Base-by-base conservation (phyloP, 2,888 invertebrate genomes). In the Calameuta idolon region DNA sequence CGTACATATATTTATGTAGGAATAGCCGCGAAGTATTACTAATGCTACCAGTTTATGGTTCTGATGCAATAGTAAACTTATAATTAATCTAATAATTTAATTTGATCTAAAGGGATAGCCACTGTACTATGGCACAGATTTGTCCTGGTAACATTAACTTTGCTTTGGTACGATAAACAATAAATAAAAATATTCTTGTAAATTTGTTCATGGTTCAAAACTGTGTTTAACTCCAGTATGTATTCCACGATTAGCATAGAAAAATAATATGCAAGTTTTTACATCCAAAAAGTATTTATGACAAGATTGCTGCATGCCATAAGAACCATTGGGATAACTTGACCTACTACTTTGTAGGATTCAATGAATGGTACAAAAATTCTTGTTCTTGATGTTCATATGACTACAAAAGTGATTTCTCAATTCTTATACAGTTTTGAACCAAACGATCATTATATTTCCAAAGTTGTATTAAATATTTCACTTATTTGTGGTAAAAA, bases 141-240 rank as follows among this genome's bases (percentile, higher is more conserved):
- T 78, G 79, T 78, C 81, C 76, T 83, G 85, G 83, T 86, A 86
- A 86, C 86, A 81, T 81, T 81, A 79, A 80, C 82, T 83, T 80
- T 75, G 81, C 88, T 88, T 88, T 88, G 87, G 87, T 86, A 85
- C 69, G 71, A 69, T 77, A 30, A 35, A 74, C 3, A 35, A 74
- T 35, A 30, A 37, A 35, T 35, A 35, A 35, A 74, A 30, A 37
- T 30, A 12, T 74, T 4, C 69, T 71, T 9, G 9, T 55, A 55
- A 9, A 55, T 55, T 55, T 23, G 23, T 55, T 9, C 2, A 23
- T 55, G 23, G 23, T 23, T 55, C 55, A 55, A 55, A 55, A 55
- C 55, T 23, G 23, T 23, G 40, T 40, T 2, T 55, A 55, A 55
- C 23, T 9, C 23, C 5, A 55, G 9, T 55, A 23, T 55, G 2